Percentiles rank a stretch among this genome's conserved stretches.
These are phyloP conservation scores for Sitodiplosis mosellana DNA, from an alignment of 1,140 invertebrate species.

Conservation along the genomic window DNA sequence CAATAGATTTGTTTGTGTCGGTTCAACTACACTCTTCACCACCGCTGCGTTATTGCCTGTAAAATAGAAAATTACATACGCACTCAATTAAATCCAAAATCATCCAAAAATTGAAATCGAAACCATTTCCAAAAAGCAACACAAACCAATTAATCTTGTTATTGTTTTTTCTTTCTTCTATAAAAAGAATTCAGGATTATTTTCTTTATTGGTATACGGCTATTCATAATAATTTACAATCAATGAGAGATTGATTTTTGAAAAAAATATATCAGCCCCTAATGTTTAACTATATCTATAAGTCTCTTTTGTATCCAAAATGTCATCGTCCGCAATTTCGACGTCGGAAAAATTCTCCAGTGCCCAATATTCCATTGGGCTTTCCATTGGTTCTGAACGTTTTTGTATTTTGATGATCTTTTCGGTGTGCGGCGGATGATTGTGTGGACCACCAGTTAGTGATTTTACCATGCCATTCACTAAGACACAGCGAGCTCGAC, in stretches of 20 bases:
- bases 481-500: conserved; percentile 21
- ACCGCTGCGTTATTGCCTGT: not conserved
- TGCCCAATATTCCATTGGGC: not conserved
- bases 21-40: not conserved
- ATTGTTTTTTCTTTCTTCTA: not conserved
- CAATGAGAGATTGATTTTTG: not conserved
- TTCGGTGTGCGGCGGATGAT: conserved; percentile 23
- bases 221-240: too few species aligned
- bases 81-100: not conserved
- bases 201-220: too few species aligned
- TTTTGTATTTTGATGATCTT: conserved; percentile 22
- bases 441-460: conserved; percentile 19
- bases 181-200: too few species aligned
- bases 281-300: not conserved
- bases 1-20: not conserved
- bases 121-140: too few species aligned
- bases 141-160: not conserved
- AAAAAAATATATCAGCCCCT: not conserved
- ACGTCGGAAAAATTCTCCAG: not conserved
- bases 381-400: conserved; percentile 3
- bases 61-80: not conserved
- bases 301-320: not conserved
- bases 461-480: conserved; percentile 18
- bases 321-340: not conserved
- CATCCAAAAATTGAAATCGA: not conserved